These are phyloP conservation scores for Apamea anceps DNA, from an alignment of 2,888 invertebrate species.

Conservation along the genomic window DNA sequence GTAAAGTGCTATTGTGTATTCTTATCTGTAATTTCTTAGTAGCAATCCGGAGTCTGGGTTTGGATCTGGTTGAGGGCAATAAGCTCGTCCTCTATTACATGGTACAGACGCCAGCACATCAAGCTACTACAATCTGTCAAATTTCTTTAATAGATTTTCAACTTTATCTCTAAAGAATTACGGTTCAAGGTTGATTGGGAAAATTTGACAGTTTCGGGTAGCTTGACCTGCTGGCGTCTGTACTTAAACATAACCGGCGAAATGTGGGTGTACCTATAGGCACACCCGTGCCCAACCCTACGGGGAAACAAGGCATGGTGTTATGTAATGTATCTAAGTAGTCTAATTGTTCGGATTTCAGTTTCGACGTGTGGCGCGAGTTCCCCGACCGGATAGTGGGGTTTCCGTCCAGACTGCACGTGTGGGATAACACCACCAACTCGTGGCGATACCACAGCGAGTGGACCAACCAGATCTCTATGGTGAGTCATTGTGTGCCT, in stretches of 20 bases:
- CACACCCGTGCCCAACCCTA: neutral
- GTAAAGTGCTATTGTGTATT: neutral
- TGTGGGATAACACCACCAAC: constrained; percentile 96
- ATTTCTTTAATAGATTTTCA: too few species aligned
- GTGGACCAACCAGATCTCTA: constrained; percentile 99
- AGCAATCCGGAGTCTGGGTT: neutral
- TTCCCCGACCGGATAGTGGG: constrained; percentile 99
- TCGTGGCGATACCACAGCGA: constrained; percentile 99
- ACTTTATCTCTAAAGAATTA: too few species aligned
- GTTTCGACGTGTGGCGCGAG: constrained; percentile 98
- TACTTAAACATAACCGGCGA: neutral
- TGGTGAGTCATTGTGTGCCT: constrained; percentile 90
- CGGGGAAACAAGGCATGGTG: neutral
- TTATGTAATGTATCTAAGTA: neutral
- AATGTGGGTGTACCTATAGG: neutral
- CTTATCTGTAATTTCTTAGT: neutral
- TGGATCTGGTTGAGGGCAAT: neutral
- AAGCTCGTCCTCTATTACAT: too few species aligned
- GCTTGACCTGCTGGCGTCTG: too few species aligned
- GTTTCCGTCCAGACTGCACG: constrained; percentile 98
- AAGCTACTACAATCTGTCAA: too few species aligned
- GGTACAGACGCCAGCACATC: too few species aligned
- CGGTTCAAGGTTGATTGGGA: too few species aligned
- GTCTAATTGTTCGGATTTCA: constrained; percentile 69
- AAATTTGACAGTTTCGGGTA: too few species aligned